Conservation (phyloP, 2,888 invertebrate species). For the Heterodera filipjevi region DNA sequence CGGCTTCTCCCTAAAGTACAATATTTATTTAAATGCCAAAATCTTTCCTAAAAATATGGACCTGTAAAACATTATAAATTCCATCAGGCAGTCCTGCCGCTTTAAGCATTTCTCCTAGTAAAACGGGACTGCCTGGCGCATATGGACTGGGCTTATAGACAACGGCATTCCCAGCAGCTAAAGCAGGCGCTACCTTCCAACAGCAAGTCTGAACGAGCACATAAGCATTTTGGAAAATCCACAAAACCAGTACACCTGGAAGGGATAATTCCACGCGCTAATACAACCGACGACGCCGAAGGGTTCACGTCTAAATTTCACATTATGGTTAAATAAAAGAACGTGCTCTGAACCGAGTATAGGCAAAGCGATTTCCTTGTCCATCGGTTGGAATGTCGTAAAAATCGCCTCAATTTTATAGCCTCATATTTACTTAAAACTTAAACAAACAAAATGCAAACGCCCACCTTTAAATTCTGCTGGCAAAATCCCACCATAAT, state of each 20-base stretch:
- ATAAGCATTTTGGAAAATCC: background rate
- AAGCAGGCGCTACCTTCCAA: constrained; percentile 34
- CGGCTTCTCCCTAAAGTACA: constrained; percentile 67
- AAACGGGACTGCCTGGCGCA: constrained; percentile 70
- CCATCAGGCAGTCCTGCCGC: constrained; percentile 70
- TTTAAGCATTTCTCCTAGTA: constrained; percentile 69
- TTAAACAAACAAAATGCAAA: background rate
- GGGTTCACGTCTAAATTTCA: constrained; percentile 49
- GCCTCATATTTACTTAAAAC: background rate
- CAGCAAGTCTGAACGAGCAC: constrained; percentile 23
- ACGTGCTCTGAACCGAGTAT: constrained; percentile 43
- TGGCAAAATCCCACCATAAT: constrained; percentile 53
- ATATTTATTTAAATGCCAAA: background rate
- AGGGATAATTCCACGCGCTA: constrained; percentile 64
- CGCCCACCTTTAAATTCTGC: constrained; percentile 51
- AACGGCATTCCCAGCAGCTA: too few relatives aligned
- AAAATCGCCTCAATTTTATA: constrained; percentile 46
- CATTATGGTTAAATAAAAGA: background rate
- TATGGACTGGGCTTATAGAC: too few relatives aligned
- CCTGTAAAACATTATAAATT: constrained; percentile 71
- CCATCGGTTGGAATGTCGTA: constrained; percentile 53
- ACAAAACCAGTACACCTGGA: constrained; percentile 41
- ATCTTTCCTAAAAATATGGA: too few relatives aligned
- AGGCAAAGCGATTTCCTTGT: constrained; percentile 52
- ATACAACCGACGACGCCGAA: constrained; percentile 62